Evolutionary conservation across 2,888 invertebrate species (phyloP).

Genomic region (Mesorhabditis belari): DNA sequence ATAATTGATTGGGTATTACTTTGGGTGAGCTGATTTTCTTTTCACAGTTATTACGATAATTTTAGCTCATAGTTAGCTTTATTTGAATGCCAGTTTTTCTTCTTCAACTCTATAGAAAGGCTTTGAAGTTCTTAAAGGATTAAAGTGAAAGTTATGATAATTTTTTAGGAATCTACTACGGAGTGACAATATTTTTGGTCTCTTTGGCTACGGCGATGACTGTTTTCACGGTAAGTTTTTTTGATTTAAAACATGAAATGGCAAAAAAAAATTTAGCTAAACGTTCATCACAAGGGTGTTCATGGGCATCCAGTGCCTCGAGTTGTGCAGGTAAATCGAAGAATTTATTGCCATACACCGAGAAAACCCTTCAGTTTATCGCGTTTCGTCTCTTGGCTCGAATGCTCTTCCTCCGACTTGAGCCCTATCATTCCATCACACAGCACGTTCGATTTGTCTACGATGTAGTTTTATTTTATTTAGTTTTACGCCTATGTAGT

Average conservation of each 20-base stretch:
- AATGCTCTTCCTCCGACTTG: slow-evolving; percentile 39
- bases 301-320: slow-evolving; percentile 47
- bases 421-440: slow-evolving; percentile 48
- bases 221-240: slow-evolving; percentile 64
- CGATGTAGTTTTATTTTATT: no score
- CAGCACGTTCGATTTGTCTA: slow-evolving; percentile 47
- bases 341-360: not conserved
- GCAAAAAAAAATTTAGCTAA: slow-evolving; percentile 61
- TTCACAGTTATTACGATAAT: no score
- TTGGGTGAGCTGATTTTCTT: slow-evolving; percentile 68
- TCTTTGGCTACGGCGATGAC: slow-evolving; percentile 62
- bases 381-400: slow-evolving; percentile 42
- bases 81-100: not conserved
- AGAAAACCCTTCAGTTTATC: slow-evolving; percentile 33
- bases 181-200: slow-evolving; percentile 61
- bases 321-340: slow-evolving; percentile 14
- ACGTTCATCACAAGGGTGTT: slow-evolving; percentile 63
- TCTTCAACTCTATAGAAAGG: not conserved
- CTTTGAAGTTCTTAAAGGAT: not conserved
- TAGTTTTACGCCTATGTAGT: no score
- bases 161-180: slow-evolving; percentile 60
- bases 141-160: not conserved
- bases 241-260: not conserved
- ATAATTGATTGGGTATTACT: slow-evolving; percentile 59
- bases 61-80: no score